Evolutionary conservation across 2,113 vertebrate genomes (phyloP), one percentile per base, ranked within the genome.

Genomic region (Casuarius casuarius): DNA sequence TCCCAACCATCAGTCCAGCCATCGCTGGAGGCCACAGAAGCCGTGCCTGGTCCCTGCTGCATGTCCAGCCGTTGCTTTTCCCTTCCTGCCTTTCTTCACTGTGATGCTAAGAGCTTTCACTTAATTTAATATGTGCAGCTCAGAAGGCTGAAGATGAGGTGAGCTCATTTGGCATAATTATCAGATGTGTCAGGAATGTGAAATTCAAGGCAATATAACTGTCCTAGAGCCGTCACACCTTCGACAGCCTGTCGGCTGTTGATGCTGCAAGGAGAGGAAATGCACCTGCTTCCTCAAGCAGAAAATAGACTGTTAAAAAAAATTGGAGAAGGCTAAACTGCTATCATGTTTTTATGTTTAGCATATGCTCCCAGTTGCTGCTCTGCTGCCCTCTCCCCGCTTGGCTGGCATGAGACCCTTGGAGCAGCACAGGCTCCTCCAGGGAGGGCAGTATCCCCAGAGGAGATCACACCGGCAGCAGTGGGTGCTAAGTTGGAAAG

Each of bases 91-190:
- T n/a, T 10, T 61, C 93, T 48, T 7, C 0, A 9, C 63, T 65
- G 77, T 8, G 2, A 21, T 3, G 9, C 80, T 28, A 85, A 62
- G 85, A 80, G 78, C 87, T 87, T 78, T 93, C 74, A 40, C 78
- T 97, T 95, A 80, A 89, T 96, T 89, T 89, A 95, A 71, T 86
- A 58, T 46, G 74, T 86, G 84, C 82, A 6, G 85, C 97, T 97
- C 66, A 59, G 79, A 87, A 76, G 77, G 94, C 89, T 96, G 89
- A n/a, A 70, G 94, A 81, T 84, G 90, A 96, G 96, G 96, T 97
- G 93, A 97, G 89, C 96, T 97, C 97, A 84, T 97, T 97, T 97
- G 95, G 96, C 85, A 76, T 97, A 97, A 97, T 97, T 97, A 97
- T 91, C 6, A 9, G 80, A 96, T 96, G 95, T 96, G 97, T 96